Evolutionary conservation across 2,797 vertebrate genomes (phyloP).

Genomic region (Phataginus tricuspis): DNA sequence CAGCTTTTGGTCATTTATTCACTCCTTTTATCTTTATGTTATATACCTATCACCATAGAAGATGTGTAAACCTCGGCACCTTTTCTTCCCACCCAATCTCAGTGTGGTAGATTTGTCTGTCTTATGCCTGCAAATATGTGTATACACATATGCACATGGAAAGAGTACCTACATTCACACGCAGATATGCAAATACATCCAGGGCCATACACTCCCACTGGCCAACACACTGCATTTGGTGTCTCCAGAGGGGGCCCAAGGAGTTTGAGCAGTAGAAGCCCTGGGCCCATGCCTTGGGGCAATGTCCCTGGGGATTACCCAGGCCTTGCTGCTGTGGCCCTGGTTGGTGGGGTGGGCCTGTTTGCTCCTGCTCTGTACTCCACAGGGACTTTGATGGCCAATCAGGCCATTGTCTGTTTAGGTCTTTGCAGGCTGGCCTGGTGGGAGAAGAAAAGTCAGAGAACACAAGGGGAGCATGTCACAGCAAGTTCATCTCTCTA

Average conservation of each 20-base stretch:
- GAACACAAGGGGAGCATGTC: not conserved
- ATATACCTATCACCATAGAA: not conserved
- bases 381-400: not conserved
- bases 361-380: not conserved
- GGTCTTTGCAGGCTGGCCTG: not conserved
- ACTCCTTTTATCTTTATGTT: not conserved
- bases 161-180: not conserved
- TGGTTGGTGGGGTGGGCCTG: no score
- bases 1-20: not conserved
- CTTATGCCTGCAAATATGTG: not conserved
- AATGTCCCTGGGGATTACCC: not conserved
- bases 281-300: not conserved
- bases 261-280: not conserved
- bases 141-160: not conserved
- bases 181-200: not conserved
- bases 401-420: not conserved
- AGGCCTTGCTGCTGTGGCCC: not conserved
- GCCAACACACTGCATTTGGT: not conserved
- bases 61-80: not conserved
- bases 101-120: not conserved
- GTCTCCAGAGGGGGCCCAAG: not conserved
- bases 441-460: not conserved
- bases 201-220: not conserved
- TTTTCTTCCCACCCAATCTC: not conserved
- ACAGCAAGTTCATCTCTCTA: not conserved